Evolutionary conservation across 2,797 vertebrate genomes (phyloP).

Genomic region (Pipistrellus nathusii): DNA sequence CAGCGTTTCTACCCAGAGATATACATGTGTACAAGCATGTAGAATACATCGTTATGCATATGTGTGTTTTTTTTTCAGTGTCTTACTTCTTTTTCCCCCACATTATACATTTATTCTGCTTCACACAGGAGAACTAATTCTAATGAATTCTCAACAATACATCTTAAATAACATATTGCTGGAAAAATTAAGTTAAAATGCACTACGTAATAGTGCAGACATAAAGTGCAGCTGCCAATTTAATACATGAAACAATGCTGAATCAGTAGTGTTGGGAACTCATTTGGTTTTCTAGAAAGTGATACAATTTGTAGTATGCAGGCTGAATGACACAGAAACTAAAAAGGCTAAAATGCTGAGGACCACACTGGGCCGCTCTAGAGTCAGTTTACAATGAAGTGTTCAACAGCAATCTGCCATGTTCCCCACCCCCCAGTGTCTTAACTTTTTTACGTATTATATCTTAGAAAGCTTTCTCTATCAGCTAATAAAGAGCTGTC

Average conservation of each 20-base stretch:
- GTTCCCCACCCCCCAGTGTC: neutral
- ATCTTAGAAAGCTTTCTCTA: neutral
- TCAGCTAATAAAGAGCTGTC: neutral
- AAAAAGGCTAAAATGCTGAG: slow-evolving; percentile 5
- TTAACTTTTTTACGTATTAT: neutral
- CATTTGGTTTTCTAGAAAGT: slow-evolving; percentile 29
- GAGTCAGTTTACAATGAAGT: neutral
- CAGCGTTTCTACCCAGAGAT: slow-evolving; percentile 4
- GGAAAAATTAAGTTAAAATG: slow-evolving; percentile 65
- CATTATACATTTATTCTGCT: slow-evolving; percentile 57
- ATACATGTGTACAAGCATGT: neutral
- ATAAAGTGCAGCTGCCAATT: slow-evolving; percentile 52
- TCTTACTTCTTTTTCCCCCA: neutral
- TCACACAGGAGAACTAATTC: slow-evolving; percentile 43
- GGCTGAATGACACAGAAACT: neutral
- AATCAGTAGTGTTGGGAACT: neutral
- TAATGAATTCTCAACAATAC: slow-evolving; percentile 55
- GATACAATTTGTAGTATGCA: neutral
- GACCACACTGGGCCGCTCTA: neutral
- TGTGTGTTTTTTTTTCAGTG: neutral
- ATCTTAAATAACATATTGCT: slow-evolving; percentile 60
- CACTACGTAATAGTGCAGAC: slow-evolving; percentile 55
- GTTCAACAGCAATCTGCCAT: neutral
- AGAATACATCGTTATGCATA: neutral
- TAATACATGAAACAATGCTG: slow-evolving; percentile 5